Evolutionary conservation across 1,140 invertebrate genomes (phyloP), one percentile per base, ranked within the genome.

Genomic region (Zaprionus vittiger): DNA sequence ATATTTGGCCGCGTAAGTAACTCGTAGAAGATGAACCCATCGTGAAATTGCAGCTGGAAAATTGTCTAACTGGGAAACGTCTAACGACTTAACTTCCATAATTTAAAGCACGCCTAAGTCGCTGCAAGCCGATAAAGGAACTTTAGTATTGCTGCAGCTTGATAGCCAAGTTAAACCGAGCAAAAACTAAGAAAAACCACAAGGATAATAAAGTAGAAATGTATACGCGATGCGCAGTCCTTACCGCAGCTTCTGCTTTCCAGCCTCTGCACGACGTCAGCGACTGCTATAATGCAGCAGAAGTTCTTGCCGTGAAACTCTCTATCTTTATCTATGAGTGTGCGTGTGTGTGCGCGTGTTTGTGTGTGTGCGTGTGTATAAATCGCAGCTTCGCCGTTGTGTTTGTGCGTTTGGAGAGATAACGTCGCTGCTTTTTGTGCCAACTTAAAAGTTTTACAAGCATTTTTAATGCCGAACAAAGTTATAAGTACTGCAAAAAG

Each of bases 381-480:
- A 49, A 54, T 41, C 24, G 57, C 38, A 66, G 28, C 38, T 54
- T 70, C 41, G n/a, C n/a, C 41, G 41, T 74, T 70, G 73, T 49
- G 9, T 59, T 44, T 73, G 61, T 73, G 64, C 71, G 44, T 44
- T 62, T 55, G 66, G 55, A 59, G 61, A 80, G 78, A 80, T 80
- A 80, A 78, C 75, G 78, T 73, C 55, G 63, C 57, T 72, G 44
- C 57, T 73, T 69, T 75, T 80, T 83, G 72, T 73, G 77, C 71
- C 64, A 87, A 89, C 73, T 83, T 80, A 70, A 81, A 87, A 87
- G 80, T 87, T 87, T 89, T 87, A 83, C 83, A 89, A 87, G 84
- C 83, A 89, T 84, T 89, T 87, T 87, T 89, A 87, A 87, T 87
- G 84, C 83, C 84, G 73, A 78, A 69, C 80, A 89, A 87, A 87